phyloP scores from a whole-genome alignment of 2,888 invertebrate genomes.

The Orgyia antiqua region DNA sequence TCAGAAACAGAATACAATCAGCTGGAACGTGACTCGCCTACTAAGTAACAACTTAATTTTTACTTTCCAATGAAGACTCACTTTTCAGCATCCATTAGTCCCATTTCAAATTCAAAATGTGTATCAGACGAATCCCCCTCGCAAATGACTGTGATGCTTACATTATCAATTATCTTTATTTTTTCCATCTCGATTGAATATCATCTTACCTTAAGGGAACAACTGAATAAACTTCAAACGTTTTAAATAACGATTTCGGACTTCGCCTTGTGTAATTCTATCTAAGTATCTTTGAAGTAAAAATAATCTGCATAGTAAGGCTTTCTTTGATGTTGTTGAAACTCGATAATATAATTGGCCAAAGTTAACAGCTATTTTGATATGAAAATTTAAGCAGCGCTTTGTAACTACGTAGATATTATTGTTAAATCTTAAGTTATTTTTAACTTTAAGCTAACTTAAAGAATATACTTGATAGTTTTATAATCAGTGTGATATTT shows the following conservation, averaged over 20 bases:
- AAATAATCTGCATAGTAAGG: conserved; percentile 23
- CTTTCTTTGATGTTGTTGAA: conserved; percentile 20
- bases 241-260: conserved; percentile 23
- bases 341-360: conserved; percentile 14
- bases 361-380: not conserved
- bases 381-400: not conserved
- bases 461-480: too few species aligned
- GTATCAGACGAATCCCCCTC: conserved; percentile 24
- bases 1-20: conserved; percentile 19
- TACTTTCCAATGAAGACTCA: conserved; percentile 34
- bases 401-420: not conserved
- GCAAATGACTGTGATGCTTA: conserved; percentile 27
- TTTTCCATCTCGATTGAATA: conserved; percentile 24
- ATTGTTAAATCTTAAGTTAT: not conserved
- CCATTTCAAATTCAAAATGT: conserved; percentile 36
- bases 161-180: conserved; percentile 35
- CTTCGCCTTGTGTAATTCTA: conserved; percentile 24
- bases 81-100: conserved; percentile 37
- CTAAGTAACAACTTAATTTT: conserved; percentile 42
- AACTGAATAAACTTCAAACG: conserved; percentile 18
- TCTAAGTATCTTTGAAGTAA: conserved; percentile 20
- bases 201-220: conserved; percentile 25
- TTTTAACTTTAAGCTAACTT: too few species aligned
- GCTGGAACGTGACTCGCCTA: conserved; percentile 37
- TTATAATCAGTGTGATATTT: too few species aligned